These are phyloP conservation scores for Garra rufa DNA, from an alignment of 2,113 vertebrate genomes.

Conservation along the genomic window DNA sequence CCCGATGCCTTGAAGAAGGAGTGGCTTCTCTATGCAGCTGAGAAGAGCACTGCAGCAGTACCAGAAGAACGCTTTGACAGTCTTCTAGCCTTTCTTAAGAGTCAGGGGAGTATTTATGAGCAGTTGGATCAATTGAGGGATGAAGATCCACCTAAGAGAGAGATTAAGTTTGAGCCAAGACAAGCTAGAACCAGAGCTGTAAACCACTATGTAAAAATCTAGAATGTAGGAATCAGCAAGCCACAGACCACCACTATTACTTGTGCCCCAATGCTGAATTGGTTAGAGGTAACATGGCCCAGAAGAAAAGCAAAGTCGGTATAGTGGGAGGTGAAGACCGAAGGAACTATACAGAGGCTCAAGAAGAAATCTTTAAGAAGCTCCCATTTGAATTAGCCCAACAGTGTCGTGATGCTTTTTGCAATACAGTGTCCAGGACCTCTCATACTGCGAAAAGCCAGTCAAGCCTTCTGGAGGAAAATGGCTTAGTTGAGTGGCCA, in stretches of 20 bases:
- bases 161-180: background rate
- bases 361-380: background rate
- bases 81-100: conserved; percentile 38
- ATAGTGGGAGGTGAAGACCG: background rate
- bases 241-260: background rate
- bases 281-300: background rate
- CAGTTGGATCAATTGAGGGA: conserved; percentile 50
- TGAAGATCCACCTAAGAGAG: background rate
- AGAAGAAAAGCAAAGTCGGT: background rate
- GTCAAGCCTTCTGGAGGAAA: background rate
- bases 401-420: background rate
- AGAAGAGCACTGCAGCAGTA: background rate
- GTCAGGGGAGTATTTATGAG: conserved; percentile 14
- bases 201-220: background rate
- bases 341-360: background rate
- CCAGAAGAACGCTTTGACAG: background rate
- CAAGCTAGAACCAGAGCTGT: conserved; percentile 14
- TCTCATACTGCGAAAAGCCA: background rate
- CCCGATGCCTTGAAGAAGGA: conserved; percentile 22
- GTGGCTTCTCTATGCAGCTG: background rate
- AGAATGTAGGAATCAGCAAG: background rate
- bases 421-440: background rate
- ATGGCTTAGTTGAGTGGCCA: background rate
- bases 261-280: background rate
- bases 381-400: too few species aligned